Conservation (phyloP, 2,113 vertebrate species). For the Taurulus bubalis region DNA sequence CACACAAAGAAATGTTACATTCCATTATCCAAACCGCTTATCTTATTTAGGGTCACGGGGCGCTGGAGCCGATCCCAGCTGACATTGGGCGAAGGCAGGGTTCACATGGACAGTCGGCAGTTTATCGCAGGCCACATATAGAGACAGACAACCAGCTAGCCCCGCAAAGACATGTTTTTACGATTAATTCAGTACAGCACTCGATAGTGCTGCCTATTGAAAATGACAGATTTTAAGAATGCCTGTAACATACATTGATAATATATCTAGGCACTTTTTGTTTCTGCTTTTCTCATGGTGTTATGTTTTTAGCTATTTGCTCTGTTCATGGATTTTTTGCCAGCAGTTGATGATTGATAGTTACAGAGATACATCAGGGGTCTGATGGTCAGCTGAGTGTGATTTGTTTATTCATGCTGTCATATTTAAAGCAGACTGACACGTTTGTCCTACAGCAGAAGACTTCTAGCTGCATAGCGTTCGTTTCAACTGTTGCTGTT, state of each 20-base stretch:
- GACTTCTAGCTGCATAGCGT: background rate
- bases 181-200: background rate
- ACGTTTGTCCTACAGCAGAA: conserved; percentile 4
- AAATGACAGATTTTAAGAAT: background rate
- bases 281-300: background rate
- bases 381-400: conserved; percentile 17
- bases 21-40: too few relatives aligned
- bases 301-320: background rate
- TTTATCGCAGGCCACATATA: too few relatives aligned
- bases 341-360: background rate
- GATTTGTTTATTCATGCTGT: conserved; percentile 32
- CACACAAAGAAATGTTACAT: background rate
- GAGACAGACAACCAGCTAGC: too few relatives aligned
- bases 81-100: too few relatives aligned
- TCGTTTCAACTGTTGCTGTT: conserved; percentile 11
- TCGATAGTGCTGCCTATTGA: background rate
- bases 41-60: too few relatives aligned
- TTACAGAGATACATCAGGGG: conserved; percentile 3
- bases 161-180: background rate
- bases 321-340: background rate
- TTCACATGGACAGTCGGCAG: too few relatives aligned
- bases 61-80: too few relatives aligned
- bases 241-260: background rate
- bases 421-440: conserved; percentile 17
- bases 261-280: background rate